Conservation (phyloP, 2,888 invertebrate genomes). For the Oscheius sp. region DNA sequence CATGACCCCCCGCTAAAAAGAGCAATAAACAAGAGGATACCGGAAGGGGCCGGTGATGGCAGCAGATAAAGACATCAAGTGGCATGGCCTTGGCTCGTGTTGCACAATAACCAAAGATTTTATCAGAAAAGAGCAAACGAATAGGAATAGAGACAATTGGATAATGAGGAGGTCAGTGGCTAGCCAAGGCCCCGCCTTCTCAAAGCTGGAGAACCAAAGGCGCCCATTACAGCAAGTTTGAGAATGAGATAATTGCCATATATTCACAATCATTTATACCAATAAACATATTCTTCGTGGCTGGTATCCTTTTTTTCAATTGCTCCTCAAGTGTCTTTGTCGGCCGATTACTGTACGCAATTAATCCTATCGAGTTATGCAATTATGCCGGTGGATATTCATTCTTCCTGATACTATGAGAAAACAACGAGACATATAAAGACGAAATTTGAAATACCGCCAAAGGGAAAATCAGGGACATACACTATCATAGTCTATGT, state of each 20-base stretch:
- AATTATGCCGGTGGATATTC: background rate
- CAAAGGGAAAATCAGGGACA: no score
- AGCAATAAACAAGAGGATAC: background rate
- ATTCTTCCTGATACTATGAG: no score
- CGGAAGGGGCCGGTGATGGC: conserved; percentile 14
- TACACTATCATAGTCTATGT: no score
- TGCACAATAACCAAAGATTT: conserved; percentile 17
- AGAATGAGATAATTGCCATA: no score
- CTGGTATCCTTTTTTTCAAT: no score
- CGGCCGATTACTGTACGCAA: conserved; percentile 5
- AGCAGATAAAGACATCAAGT: conserved; percentile 18
- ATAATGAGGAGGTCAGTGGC: conserved; percentile 15
- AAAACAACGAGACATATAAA: no score
- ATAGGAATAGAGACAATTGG: background rate
- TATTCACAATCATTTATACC: no score
- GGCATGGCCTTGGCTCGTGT: conserved; percentile 6
- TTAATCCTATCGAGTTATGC: background rate
- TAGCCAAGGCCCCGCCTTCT: no score
- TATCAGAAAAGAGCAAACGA: conserved; percentile 6
- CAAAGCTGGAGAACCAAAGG: background rate
- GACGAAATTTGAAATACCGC: no score
- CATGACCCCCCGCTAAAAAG: background rate
- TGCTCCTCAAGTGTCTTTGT: background rate
- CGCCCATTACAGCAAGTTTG: background rate
- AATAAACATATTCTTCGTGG: no score